Evolutionary conservation across 2,888 invertebrate species (phyloP).

Genomic region (Orthonevra nobilis): DNA sequence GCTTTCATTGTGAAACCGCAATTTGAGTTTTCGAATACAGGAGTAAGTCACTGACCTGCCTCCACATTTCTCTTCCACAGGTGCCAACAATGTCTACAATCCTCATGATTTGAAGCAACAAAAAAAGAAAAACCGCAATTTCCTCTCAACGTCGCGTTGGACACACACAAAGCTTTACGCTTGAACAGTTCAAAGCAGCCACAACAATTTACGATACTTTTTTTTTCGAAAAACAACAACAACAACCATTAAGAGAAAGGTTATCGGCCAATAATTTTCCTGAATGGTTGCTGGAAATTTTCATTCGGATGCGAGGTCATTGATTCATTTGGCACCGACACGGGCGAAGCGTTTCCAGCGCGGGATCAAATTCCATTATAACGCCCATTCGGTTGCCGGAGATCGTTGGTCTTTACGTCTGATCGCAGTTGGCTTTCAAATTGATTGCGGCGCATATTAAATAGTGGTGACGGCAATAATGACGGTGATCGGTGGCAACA

Average conservation of each 20-base stretch:
- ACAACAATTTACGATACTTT: constrained; percentile 9
- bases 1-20: too few species aligned
- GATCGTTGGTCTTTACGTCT: constrained; percentile 60
- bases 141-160: background rate
- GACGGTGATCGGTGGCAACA: constrained; percentile 17
- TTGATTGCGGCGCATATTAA: constrained; percentile 26
- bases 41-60: too few species aligned
- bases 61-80: background rate
- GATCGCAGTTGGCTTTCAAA: constrained; percentile 54
- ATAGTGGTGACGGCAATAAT: constrained; percentile 19
- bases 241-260: constrained; percentile 56
- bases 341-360: constrained; percentile 32
- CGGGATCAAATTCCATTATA: constrained; percentile 55
- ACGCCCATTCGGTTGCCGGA: constrained; percentile 29
- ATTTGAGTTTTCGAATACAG: too few species aligned
- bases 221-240: too few species aligned
- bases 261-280: constrained; percentile 49
- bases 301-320: constrained; percentile 28
- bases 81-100: background rate
- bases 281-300: constrained; percentile 2
- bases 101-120: background rate
- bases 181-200: constrained; percentile 14
- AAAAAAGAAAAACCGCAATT: constrained; percentile 26
- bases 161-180: background rate
- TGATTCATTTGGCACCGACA: constrained; percentile 40